Evolutionary conservation across 2,113 vertebrate genomes (phyloP).

Genomic region (Peucedramus taeniatus): DNA sequence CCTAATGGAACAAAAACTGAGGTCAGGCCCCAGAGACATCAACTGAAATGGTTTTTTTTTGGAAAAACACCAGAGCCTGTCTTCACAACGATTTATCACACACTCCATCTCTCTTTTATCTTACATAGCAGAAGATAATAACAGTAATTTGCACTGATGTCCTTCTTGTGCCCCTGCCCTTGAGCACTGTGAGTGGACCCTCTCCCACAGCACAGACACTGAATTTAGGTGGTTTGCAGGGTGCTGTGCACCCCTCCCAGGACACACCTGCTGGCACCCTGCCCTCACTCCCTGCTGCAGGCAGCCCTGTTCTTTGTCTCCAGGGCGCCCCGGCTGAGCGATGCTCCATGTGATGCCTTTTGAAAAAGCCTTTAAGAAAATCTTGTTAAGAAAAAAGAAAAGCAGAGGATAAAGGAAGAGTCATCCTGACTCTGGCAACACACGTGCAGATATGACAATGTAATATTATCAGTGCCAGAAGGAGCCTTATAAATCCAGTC

Average conservation of each 20-base stretch:
- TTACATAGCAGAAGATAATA: neutral
- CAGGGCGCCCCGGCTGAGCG: neutral
- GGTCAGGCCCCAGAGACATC: neutral
- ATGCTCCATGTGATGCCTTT: neutral
- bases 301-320: neutral
- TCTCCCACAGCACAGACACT: neutral
- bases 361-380: neutral
- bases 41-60: neutral
- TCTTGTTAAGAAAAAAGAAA: neutral
- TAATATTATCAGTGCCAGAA: conserved; percentile 27
- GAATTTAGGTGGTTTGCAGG: neutral
- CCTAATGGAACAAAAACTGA: too few species aligned
- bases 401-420: neutral
- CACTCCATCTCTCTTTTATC: neutral
- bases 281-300: neutral
- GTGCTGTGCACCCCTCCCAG: neutral
- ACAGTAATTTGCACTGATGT: neutral
- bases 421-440: neutral
- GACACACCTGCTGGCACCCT: neutral
- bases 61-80: neutral
- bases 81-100: neutral
- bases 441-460: neutral
- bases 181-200: neutral
- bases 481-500: conserved; percentile 30
- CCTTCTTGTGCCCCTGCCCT: neutral